Evolutionary conservation across 23 tunicate genomes (phyloP), one percentile per base, ranked within the genome.

Genomic region (Halocynthia aurantium): DNA sequence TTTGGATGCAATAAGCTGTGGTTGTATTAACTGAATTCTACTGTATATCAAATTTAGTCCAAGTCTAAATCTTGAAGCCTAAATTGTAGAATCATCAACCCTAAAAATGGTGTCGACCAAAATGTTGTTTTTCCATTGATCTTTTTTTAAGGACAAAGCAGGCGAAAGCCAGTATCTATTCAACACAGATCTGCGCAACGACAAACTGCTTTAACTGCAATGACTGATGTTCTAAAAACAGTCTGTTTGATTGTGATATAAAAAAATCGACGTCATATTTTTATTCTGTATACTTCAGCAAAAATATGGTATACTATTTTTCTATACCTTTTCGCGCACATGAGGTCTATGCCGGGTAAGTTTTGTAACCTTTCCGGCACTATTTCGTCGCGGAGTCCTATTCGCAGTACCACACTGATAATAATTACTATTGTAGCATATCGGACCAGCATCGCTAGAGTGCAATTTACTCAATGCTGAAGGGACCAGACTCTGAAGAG

Each of bases 321-420:
- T n/a, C n/a, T 74, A 51, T 56, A 74, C 78, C 78, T 74, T 74
- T 53, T 64, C 78, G 6, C 56, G 55, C 9, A 74, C 31, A 18
- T 74, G 78, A 10, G 78, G 78, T 18, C 78, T 74, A 18, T 74
- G 78, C 2, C 78, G 71, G 56, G 78, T 74, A 9, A 74, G 31
- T 54, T 74, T 74, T 64, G 78, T 74, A 8, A 74, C 64, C 56
- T 74, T 74, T 21, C 78, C 78, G 21, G 62, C 78, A 64, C 78
- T 74, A 53, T 54, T 54, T 15, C 78, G 78, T 8, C 78, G 56
- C n/a, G 78, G 78, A 20, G 78, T 56, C 19, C 78, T 22, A 8
- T 54, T 18, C 0, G 56, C 62, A 11, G 78, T 74, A 15, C 64
- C 78, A 64, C 56, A 74, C 21, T 74, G 78, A 8, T 20, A 52